These are phyloP conservation scores for Calephelis virginiensis DNA, from an alignment of 1,140 invertebrate species.

Conservation along the genomic window DNA sequence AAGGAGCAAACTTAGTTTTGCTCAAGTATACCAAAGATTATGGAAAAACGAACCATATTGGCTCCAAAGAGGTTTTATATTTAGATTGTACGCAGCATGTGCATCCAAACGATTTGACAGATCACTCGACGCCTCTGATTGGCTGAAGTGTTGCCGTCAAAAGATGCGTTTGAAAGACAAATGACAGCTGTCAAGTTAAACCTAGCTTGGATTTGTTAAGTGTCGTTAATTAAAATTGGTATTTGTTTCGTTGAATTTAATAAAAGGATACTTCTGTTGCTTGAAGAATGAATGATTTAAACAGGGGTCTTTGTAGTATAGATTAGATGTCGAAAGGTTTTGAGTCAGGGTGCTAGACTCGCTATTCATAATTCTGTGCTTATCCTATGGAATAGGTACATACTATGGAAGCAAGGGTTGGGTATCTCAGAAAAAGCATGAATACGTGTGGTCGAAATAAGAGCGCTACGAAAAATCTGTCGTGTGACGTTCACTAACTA, in stretches of 20 bases:
- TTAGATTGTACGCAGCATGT: neutral
- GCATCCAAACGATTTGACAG: neutral
- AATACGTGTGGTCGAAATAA: too few relatives aligned
- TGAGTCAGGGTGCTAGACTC: too few relatives aligned
- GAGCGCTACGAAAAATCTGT: too few relatives aligned
- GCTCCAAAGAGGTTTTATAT: slow-evolving; percentile 1
- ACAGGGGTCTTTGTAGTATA: too few relatives aligned
- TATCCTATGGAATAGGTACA: too few relatives aligned
- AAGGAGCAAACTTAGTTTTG: slow-evolving; percentile 7
- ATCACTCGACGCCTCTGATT: slow-evolving; percentile 13
- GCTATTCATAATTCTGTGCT: too few relatives aligned
- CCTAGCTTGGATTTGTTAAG: slow-evolving; percentile 15
- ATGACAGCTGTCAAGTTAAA: slow-evolving; percentile 17
- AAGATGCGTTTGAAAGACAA: slow-evolving; percentile 8
- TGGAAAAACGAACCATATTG: slow-evolving; percentile 6
- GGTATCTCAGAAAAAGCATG: too few relatives aligned
- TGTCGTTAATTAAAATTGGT: slow-evolving; percentile 4
- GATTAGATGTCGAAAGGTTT: too few relatives aligned
- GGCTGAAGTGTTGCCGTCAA: slow-evolving; percentile 7
- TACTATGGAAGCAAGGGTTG: too few relatives aligned
- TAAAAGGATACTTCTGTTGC: neutral
- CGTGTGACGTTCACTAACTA: too few relatives aligned
- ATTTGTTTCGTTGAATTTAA: neutral
- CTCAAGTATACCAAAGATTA: neutral
- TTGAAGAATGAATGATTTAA: neutral